Conservation (phyloP, 2,113 vertebrate genomes). For the Pagrus major region DNA sequence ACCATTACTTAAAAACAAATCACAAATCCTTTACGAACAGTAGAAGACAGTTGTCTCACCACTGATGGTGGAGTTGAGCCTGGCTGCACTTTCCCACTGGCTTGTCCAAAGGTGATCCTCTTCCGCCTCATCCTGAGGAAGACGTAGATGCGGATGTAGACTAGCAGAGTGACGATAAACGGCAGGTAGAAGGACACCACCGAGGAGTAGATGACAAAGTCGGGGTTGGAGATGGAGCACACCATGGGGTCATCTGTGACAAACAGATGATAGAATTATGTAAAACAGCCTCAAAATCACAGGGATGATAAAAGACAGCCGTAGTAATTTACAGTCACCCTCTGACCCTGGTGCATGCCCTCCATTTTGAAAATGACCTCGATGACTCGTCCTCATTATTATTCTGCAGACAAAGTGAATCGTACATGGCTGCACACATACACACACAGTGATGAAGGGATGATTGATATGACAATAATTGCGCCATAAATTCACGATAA, state of each 20-base stretch:
- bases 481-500: conserved; percentile 19
- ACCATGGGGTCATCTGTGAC: conserved; percentile 88
- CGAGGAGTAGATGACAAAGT: conserved; percentile 95
- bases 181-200: conserved; percentile 97
- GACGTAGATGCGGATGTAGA: conserved; percentile 94
- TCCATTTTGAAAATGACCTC: conserved; percentile 12
- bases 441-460: background rate
- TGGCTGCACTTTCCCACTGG: conserved; percentile 86
- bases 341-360: conserved; percentile 4
- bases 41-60: too few species aligned
- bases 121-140: conserved; percentile 91
- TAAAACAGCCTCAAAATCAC: conserved; percentile 16
- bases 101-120: conserved; percentile 88
- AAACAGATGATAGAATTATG: conserved; percentile 14
- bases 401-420: background rate
- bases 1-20: background rate
- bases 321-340: conserved; percentile 9
- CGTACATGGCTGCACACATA: background rate
- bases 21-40: background rate
- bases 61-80: conserved; percentile 58
- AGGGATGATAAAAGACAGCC: background rate
- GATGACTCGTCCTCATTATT: background rate
- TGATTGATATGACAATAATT: conserved; percentile 41
- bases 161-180: conserved; percentile 92
- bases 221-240: conserved; percentile 96